Evolutionary conservation across 2,888 invertebrate species (phyloP).

Genomic region (Dorcus parallelipipedus): DNA sequence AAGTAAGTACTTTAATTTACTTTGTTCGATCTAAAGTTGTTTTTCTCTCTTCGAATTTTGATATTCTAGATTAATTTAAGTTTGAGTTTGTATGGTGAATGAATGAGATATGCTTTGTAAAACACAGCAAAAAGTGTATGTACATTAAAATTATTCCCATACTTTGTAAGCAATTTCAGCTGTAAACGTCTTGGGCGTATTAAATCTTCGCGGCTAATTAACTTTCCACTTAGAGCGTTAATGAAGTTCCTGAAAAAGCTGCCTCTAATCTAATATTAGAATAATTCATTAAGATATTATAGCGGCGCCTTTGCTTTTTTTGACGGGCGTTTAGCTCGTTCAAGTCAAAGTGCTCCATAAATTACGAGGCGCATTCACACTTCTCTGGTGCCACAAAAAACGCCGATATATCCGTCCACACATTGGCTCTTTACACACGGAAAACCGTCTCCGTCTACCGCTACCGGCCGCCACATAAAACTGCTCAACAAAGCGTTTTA

Average conservation of each 20-base stretch:
- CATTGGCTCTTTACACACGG: neutral
- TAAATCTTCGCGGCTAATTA: conserved; percentile 24
- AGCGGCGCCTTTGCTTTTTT: conserved; percentile 22
- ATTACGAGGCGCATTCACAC: conserved; percentile 26
- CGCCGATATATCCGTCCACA: conserved; percentile 20
- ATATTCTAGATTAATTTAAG: too few species aligned
- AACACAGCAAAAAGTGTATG: too few species aligned
- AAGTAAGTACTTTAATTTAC: too few species aligned
- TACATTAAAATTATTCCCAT: too few species aligned
- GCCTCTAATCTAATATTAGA: conserved; percentile 28
- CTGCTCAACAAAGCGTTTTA: conserved; percentile 15
- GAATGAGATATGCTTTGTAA: too few species aligned
- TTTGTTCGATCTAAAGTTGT: too few species aligned
- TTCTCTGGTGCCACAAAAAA: conserved; percentile 16
- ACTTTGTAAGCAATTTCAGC: too few species aligned
- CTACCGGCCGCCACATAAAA: conserved; percentile 11
- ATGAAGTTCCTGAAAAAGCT: conserved; percentile 22
- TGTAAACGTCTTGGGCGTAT: conserved; percentile 1
- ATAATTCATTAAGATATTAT: conserved; percentile 24
- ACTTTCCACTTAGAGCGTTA: conserved; percentile 21
- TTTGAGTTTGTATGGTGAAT: too few species aligned
- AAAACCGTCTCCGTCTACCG: conserved; percentile 5
- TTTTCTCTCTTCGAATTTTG: too few species aligned
- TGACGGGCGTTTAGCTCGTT: conserved; percentile 29
- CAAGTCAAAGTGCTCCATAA: conserved; percentile 26